Base-by-base conservation (phyloP, 2,797 vertebrate species). In the Brotula barbata region DNA sequence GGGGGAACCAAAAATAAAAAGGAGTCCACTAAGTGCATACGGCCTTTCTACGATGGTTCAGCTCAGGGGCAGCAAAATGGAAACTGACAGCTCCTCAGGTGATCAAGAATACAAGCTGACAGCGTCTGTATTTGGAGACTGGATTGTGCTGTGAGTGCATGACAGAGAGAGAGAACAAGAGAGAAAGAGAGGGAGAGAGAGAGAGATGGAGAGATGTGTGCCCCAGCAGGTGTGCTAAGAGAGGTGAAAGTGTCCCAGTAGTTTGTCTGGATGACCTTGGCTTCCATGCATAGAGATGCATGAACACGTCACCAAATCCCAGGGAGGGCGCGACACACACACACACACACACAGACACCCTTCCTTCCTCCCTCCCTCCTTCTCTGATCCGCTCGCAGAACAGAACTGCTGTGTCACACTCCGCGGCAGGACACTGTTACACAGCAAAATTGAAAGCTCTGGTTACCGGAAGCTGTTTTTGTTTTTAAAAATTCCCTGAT, bases 341-440 rank as follows among this genome's bases (percentile, higher is more conserved):
- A 49, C 39, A 36, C 49, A 54, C 42, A 37, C 51, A 46, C 46
- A 55, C 36, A 47, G 51, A 57, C 52, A 57, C 40, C 25, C 37
- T 12, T 31, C 7, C 11, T 6, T 17, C 13, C 12, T n/a, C 20
- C 6, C 22, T 16, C 12, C 5, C 11, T 11, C 14, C 11, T 23
- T 14, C 20, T 17, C 14, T 23, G 33, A 62, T 70, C 68, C 78
- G 66, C 77, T 74, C 75, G 80, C 47, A 39, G 40, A 60, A 67
- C 59, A 71, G 59, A 76, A 72, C 17, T 80, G 80, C 76, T 80
- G 72, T 71, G 65, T 82, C 81, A 85, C 60, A 2, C 20, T 17
- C 50, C 22, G 36, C 68, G 58, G 74, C 55, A 61, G 69, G 64
- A 64, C 44, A 57, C 45, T 25, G 69, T 83, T 53, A 78, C 66